Percentiles rank a stretch among this genome's conserved stretches.
Conservation (phyloP, 2,113 vertebrate genomes). For the Blennius ocellaris region DNA sequence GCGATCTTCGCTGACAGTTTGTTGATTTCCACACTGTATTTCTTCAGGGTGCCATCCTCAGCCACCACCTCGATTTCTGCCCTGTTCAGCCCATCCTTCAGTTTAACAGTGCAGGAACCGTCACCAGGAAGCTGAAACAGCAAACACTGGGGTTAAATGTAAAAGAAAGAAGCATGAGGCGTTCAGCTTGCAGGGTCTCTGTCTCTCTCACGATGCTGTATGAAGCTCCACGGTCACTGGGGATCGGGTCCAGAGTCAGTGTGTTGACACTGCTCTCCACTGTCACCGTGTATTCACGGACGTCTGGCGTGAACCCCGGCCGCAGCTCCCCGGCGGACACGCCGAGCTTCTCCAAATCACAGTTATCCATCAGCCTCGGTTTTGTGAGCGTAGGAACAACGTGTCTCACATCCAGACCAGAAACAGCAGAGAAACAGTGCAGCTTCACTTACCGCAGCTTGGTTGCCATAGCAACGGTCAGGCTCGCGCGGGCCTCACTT, state of each 20-base stretch:
- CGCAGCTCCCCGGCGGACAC: conserved; percentile 56
- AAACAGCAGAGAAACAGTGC: too few relatives aligned
- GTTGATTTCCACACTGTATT: conserved; percentile 71
- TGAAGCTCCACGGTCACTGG: conserved; percentile 72
- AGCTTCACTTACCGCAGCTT: not conserved
- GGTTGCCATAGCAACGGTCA: conserved; percentile 51
- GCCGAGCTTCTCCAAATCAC: conserved; percentile 74
- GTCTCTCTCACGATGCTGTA: conserved; percentile 71
- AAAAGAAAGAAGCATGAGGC: not conserved
- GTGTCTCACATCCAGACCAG: not conserved
- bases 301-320: conserved; percentile 60
- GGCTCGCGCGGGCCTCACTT: too few relatives aligned
- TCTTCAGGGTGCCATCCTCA: conserved; percentile 77
- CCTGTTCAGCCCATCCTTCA: conserved; percentile 71
- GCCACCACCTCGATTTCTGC: conserved; percentile 76
- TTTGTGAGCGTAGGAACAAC: too few relatives aligned
- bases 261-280: conserved; percentile 59
- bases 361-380: conserved; percentile 73
- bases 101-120: conserved; percentile 58
- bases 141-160: not conserved
- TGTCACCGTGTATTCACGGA: conserved; percentile 64
- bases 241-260: conserved; percentile 56
- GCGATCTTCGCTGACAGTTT: conserved; percentile 69
- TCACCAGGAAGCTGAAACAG: conserved; percentile 55
- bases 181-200: not conserved